Evolutionary conservation across 2,797 vertebrate genomes (phyloP).

Genomic region (Thaleichthys pacificus): DNA sequence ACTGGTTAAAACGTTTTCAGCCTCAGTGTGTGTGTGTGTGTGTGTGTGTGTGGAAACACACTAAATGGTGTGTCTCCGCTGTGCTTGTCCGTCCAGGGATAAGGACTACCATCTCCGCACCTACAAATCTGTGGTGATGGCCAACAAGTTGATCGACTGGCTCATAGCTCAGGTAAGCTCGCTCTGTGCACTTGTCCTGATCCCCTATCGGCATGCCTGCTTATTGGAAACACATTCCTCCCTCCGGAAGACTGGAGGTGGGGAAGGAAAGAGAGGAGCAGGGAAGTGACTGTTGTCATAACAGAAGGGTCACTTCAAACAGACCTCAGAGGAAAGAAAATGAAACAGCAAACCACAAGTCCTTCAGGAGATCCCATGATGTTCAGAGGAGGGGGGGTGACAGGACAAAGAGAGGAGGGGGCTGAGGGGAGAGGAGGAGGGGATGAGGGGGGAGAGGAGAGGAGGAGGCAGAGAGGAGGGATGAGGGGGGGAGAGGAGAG

Average conservation of each 20-base stretch:
- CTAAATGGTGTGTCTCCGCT: background rate
- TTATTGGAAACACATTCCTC: constrained; percentile 31
- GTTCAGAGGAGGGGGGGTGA: background rate
- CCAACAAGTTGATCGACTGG: constrained; percentile 98
- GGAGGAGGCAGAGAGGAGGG: background rate
- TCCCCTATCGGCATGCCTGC: background rate
- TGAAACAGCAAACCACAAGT: constrained; percentile 20
- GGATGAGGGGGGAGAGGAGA: too few relatives aligned
- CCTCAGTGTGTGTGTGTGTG: background rate
- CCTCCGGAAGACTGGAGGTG: constrained; percentile 31
- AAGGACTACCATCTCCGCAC: constrained; percentile 98
- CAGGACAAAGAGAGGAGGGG: too few relatives aligned
- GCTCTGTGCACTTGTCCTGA: background rate
- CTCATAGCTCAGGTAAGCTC: constrained; percentile 92
- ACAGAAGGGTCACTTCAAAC: constrained; percentile 33
- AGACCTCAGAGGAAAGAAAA: constrained; percentile 39
- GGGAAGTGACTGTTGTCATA: constrained; percentile 40
- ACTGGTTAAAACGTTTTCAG: background rate
- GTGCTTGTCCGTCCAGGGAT: constrained; percentile 77
- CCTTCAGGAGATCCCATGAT: constrained; percentile 19
- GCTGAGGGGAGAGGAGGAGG: too few relatives aligned
- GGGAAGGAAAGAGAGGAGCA: background rate
- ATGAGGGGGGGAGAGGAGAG: background rate
- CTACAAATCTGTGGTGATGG: constrained; percentile 99
- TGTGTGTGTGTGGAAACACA: background rate